Percentiles rank a stretch among this genome's conserved stretches.
Conservation (phyloP, 2,888 invertebrate genomes). For the Caenorhabditis sp. region DNA sequence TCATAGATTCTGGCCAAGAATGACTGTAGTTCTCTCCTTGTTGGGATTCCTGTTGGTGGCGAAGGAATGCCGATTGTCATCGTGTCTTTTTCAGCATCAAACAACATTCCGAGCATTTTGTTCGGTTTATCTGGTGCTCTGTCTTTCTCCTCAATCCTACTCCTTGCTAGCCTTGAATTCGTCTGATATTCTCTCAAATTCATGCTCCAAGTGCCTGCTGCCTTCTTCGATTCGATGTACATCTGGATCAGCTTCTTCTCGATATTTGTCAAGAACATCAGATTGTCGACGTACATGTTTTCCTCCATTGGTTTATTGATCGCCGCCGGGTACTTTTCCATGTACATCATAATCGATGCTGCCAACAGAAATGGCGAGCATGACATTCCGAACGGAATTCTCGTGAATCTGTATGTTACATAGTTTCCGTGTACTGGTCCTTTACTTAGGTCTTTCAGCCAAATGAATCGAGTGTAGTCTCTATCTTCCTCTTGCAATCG, state of each 20-base stretch:
- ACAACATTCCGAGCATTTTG: slow-evolving; percentile 52
- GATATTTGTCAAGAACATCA: slow-evolving; percentile 31
- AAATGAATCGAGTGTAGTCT: slow-evolving; percentile 67
- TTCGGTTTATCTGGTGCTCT: slow-evolving; percentile 4
- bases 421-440: slow-evolving; percentile 63
- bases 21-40: slow-evolving; percentile 24
- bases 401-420: slow-evolving; percentile 53
- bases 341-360: slow-evolving; percentile 41
- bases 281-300: slow-evolving; percentile 59
- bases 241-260: slow-evolving; percentile 17
- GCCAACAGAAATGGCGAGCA: slow-evolving; percentile 65
- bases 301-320: neutral
- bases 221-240: slow-evolving; percentile 31
- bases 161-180: neutral
- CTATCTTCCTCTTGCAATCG: slow-evolving; percentile 58
- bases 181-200: slow-evolving; percentile 18
- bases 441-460: slow-evolving; percentile 63
- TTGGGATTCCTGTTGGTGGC: neutral
- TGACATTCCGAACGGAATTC: slow-evolving; percentile 57
- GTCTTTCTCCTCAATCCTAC: slow-evolving; percentile 22
- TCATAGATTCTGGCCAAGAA: slow-evolving; percentile 44
- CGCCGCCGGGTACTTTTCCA: neutral
- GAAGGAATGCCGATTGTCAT: neutral
- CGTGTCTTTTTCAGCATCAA: slow-evolving; percentile 36
- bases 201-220: slow-evolving; percentile 22